Conservation (phyloP, 2,888 invertebrate genomes). For the Drosophila macrospina region DNA sequence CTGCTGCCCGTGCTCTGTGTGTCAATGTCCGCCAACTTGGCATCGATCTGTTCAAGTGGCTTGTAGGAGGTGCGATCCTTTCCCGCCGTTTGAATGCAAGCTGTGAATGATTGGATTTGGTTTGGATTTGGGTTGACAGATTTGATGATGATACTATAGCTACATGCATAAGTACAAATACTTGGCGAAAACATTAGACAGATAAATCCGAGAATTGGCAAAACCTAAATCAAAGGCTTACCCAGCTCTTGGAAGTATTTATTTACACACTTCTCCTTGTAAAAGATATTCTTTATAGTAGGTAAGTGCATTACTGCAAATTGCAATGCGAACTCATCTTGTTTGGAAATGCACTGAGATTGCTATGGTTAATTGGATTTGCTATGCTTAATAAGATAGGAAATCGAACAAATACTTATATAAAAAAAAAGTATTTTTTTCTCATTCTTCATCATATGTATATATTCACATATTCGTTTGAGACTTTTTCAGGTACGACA, state of each 20-base stretch:
- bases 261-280: too few relatives aligned
- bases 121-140: constrained; percentile 15
- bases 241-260: too few relatives aligned
- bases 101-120: constrained; percentile 85
- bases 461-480: neutral
- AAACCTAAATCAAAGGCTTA: too few relatives aligned
- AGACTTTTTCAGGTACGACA: constrained; percentile 27
- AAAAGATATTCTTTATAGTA: too few relatives aligned
- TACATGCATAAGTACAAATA: neutral
- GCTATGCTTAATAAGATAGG: neutral
- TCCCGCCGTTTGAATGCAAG: constrained; percentile 90
- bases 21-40: constrained; percentile 84
- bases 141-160: constrained; percentile 1
- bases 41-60: constrained; percentile 87
- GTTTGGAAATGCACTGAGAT: too few relatives aligned
- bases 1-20: constrained; percentile 79
- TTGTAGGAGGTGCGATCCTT: constrained; percentile 89
- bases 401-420: too few relatives aligned
- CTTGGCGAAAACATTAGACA: too few relatives aligned
- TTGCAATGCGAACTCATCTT: too few relatives aligned
- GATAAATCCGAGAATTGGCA: too few relatives aligned
- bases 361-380: neutral
- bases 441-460: too few relatives aligned
- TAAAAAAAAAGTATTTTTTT: too few relatives aligned
- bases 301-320: too few relatives aligned